Conservation (phyloP, 1,140 invertebrate genomes). For the Neocloeon triangulifer region DNA sequence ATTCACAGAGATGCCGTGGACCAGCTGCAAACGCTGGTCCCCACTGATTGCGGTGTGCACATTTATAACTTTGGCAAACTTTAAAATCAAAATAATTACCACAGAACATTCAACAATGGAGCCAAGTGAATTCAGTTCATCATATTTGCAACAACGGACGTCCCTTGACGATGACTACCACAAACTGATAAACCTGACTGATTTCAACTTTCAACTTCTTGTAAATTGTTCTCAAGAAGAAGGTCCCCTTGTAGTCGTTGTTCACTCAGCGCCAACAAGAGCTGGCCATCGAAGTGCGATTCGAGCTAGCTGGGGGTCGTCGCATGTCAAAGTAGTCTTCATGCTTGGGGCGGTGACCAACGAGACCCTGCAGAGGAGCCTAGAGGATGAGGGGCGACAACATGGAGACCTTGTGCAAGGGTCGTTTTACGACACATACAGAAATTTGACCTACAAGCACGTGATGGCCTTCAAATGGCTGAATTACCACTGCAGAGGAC, state of each 20-base stretch:
- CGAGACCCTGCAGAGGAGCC: constrained; percentile 15
- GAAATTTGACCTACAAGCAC: constrained; percentile 74
- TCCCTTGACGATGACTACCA: constrained; percentile 20
- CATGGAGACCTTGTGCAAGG: constrained; percentile 56
- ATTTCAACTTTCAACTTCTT: constrained; percentile 27
- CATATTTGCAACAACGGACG: too few species aligned
- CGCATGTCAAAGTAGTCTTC: constrained; percentile 32
- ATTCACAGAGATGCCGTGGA: too few species aligned
- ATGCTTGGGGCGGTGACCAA: constrained; percentile 34
- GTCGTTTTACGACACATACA: constrained; percentile 52
- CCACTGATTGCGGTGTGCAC: too few species aligned
- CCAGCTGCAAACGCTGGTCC: too few species aligned
- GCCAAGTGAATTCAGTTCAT: too few species aligned
- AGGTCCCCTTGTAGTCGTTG: constrained; percentile 28
- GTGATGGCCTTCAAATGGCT: constrained; percentile 66
- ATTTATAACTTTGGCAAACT: too few species aligned
- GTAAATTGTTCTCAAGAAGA: constrained; percentile 4
- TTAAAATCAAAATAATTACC: too few species aligned
- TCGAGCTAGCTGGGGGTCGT: constrained; percentile 37
- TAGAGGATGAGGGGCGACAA: constrained; percentile 31
- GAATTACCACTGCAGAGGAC: constrained; percentile 32
- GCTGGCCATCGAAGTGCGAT: constrained; percentile 31
- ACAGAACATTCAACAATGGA: too few species aligned
- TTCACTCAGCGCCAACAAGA: constrained; percentile 43
- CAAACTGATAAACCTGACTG: constrained; percentile 26